Conservation (phyloP, 1,140 invertebrate genomes). For the Aleiodes sp. region DNA sequence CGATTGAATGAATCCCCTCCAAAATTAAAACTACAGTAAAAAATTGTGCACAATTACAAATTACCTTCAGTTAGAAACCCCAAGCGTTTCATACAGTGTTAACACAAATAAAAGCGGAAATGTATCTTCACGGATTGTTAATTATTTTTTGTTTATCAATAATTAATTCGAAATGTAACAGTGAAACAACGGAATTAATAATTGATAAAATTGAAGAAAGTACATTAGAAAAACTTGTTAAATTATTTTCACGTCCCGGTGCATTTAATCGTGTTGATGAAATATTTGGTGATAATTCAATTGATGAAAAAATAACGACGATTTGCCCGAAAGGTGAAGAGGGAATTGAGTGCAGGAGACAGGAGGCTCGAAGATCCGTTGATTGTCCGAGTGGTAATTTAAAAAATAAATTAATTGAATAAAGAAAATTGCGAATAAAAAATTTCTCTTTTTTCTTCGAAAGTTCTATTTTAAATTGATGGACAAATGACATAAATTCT, state of each 20-base stretch:
- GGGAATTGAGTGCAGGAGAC: slow-evolving; percentile 62
- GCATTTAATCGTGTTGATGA: slow-evolving; percentile 62
- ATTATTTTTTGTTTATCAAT: slow-evolving; percentile 39
- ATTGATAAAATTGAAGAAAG: slow-evolving; percentile 38
- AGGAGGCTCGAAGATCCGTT: slow-evolving; percentile 62
- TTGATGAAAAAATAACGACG: slow-evolving; percentile 48
- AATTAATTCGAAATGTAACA: slow-evolving; percentile 37
- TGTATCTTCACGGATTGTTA: slow-evolving; percentile 4
- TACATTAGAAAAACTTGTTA: slow-evolving; percentile 60
- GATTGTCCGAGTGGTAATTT: slow-evolving; percentile 64
- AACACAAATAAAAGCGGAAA: not conserved
- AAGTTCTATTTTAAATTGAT: not conserved
- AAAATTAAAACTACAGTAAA: not conserved
- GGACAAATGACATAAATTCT: not conserved
- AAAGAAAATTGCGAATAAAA: not conserved
- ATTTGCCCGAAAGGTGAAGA: slow-evolving; percentile 62
- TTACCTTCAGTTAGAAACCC: not conserved
- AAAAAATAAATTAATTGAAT: too few species aligned
- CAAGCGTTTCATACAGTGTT: not conserved
- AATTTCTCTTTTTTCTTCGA: not conserved
- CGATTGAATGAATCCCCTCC: slow-evolving; percentile 13
- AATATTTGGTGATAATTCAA: slow-evolving; percentile 60
- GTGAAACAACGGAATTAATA: slow-evolving; percentile 37
- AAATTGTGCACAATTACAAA: not conserved
- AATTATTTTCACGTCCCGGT: slow-evolving; percentile 62